These are phyloP conservation scores for Apotomis betuletana DNA, from an alignment of 2,888 invertebrate species.

Conservation along the genomic window DNA sequence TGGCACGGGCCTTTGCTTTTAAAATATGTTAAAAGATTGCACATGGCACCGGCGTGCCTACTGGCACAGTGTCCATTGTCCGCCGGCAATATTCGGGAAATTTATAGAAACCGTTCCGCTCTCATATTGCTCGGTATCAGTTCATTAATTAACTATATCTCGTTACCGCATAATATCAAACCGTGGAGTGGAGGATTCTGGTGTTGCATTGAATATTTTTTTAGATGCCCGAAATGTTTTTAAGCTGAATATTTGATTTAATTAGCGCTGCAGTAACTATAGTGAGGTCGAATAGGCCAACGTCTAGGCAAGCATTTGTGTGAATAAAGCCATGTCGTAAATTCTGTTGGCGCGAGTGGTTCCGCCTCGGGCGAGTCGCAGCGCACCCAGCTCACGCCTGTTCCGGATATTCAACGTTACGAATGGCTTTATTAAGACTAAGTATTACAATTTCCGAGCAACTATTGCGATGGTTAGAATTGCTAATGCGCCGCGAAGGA, in stretches of 20 bases:
- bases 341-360: constrained; percentile 57
- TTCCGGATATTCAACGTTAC: constrained; percentile 75
- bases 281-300: constrained; percentile 21
- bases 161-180: constrained; percentile 60
- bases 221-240: not conserved
- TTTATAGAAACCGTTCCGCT: constrained; percentile 66
- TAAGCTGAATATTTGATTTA: constrained; percentile 20
- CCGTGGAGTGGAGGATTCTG: constrained; percentile 63
- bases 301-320: constrained; percentile 39
- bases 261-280: constrained; percentile 27
- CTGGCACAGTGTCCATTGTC: constrained; percentile 64
- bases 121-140: constrained; percentile 69
- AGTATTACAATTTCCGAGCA: constrained; percentile 78
- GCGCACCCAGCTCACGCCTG: constrained; percentile 61
- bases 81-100: constrained; percentile 62
- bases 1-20: constrained; percentile 66
- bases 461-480: constrained; percentile 76
- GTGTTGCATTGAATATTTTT: constrained; percentile 60
- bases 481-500: constrained; percentile 72
- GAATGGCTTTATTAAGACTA: constrained; percentile 81
- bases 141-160: constrained; percentile 75
- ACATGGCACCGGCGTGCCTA: constrained; percentile 53
- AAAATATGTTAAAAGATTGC: constrained; percentile 69
- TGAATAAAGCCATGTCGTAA: constrained; percentile 65
- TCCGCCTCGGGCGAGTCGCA: constrained; percentile 64